Conservation (phyloP, 2,113 vertebrate genomes). For the Lynx canadensis region DNA sequence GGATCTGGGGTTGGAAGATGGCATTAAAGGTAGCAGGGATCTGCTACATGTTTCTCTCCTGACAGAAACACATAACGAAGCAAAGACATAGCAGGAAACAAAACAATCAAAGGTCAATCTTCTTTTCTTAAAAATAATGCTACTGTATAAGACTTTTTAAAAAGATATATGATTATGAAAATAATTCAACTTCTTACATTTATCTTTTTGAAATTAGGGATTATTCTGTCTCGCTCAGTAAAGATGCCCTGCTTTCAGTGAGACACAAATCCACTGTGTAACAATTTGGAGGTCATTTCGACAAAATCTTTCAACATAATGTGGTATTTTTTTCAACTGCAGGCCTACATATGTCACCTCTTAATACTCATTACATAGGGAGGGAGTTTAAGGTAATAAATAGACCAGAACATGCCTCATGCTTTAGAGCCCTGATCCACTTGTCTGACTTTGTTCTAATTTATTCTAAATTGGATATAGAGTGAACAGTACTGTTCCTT, state of each 20-base stretch:
- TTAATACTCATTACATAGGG: not conserved
- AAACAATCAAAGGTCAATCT: not conserved
- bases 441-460: conserved; percentile 22
- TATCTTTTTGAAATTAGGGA: not conserved
- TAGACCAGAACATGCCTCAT: not conserved
- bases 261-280: not conserved
- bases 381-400: not conserved
- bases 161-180: not conserved
- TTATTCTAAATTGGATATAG: not conserved
- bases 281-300: not conserved
- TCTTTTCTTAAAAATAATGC: not conserved
- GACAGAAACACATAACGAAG: not conserved
- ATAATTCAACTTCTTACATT: not conserved
- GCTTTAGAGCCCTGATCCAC: not conserved
- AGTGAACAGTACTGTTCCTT: not conserved
- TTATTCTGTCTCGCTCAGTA: not conserved
- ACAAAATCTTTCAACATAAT: not conserved
- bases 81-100: not conserved
- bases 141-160: not conserved
- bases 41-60: not conserved
- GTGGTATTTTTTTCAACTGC: not conserved
- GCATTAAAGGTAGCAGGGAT: not conserved
- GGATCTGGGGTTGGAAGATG: not conserved
- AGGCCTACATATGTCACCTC: not conserved
- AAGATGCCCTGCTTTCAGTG: not conserved